These are phyloP conservation scores for Noctuana brunneofusca DNA, from an alignment of 2,888 invertebrate species.

Conservation along the genomic window DNA sequence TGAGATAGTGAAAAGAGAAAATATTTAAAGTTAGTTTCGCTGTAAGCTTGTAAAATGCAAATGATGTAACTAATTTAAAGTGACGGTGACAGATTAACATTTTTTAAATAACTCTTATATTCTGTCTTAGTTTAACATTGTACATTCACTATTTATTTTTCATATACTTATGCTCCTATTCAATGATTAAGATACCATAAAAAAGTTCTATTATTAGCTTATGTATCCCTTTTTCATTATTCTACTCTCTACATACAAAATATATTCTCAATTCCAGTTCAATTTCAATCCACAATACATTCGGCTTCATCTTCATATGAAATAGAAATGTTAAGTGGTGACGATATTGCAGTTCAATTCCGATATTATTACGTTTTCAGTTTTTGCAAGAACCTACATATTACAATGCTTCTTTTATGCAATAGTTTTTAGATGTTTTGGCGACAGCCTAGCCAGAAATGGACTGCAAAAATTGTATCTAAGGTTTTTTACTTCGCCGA, in stretches of 20 bases:
- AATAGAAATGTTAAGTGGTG: neutral
- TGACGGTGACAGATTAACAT: too few relatives aligned
- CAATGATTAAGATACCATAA: too few relatives aligned
- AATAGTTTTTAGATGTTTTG: slow-evolving; percentile 10
- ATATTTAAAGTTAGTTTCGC: too few relatives aligned
- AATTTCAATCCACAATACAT: neutral
- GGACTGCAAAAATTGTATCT: neutral
- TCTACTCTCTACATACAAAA: neutral
- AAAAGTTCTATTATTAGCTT: too few relatives aligned
- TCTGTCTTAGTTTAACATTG: too few relatives aligned
- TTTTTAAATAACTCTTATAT: too few relatives aligned
- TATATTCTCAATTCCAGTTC: neutral
- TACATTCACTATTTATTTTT: too few relatives aligned
- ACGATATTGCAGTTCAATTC: neutral
- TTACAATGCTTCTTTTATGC: neutral
- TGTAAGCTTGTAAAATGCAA: too few relatives aligned
- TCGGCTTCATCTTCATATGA: neutral
- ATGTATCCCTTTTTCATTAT: neutral
- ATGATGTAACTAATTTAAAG: too few relatives aligned
- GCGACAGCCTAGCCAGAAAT: neutral
- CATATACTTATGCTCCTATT: too few relatives aligned
- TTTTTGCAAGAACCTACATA: neutral
- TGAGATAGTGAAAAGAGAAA: too few relatives aligned
- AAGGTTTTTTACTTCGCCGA: neutral
- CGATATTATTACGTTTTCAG: neutral